Percentiles rank a stretch among this genome's conserved stretches.
phyloP scores from a whole-genome alignment of 2,888 invertebrate species.

The Nudaria mundana region DNA sequence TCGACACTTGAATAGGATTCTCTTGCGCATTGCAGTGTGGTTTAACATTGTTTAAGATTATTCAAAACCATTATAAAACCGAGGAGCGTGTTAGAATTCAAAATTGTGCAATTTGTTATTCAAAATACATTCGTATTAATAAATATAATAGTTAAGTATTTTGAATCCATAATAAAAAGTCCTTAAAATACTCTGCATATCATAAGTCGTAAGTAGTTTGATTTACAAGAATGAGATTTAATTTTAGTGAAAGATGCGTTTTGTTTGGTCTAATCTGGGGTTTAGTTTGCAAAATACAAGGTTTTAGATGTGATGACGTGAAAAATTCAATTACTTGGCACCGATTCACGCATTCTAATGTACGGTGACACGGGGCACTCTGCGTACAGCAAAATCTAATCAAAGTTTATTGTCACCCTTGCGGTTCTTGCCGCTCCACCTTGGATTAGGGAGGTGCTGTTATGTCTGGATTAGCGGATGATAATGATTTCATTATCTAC shows the following conservation, averaged over 20 bases:
- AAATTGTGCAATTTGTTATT: no score
- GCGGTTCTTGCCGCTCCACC: conserved; percentile 70
- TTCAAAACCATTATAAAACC: no score
- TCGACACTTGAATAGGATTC: no score
- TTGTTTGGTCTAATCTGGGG: conserved; percentile 9
- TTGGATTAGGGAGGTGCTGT: conserved; percentile 33
- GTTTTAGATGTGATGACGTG: conserved; percentile 69
- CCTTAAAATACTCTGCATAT: no score
- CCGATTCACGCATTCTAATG: conserved; percentile 77
- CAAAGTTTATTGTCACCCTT: conserved; percentile 76
- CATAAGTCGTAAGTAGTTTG: no score
- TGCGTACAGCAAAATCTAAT: conserved; percentile 71
- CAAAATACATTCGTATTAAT: no score
- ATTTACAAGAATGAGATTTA: conserved; percentile 5
- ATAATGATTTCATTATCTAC: neutral
- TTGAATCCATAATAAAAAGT: no score
- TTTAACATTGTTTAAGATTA: no score
- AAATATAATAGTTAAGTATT: no score
- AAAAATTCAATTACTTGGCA: conserved; percentile 75
- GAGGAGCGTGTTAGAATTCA: no score
- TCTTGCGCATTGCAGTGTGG: no score
- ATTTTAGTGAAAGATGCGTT: conserved; percentile 7
- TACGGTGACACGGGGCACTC: conserved; percentile 50
- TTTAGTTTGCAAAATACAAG: conserved; percentile 36
- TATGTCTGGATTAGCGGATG: conserved; percentile 33